Evolutionary conservation across 2,888 invertebrate species (phyloP).

Genomic region (Graphium colonna): DNA sequence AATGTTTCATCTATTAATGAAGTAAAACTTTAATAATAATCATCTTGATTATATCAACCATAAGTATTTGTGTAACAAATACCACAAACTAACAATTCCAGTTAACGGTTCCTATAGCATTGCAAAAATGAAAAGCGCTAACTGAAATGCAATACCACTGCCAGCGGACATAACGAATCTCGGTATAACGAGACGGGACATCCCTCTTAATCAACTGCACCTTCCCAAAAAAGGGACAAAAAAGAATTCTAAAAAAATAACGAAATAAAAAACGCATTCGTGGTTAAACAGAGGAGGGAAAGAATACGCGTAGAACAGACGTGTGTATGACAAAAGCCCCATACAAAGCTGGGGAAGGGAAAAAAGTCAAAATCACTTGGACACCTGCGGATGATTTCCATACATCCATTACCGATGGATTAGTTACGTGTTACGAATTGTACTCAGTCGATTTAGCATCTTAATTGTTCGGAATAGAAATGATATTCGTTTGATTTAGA

Average conservation of each 20-base stretch:
- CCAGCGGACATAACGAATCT: too few relatives aligned
- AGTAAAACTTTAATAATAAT: too few relatives aligned
- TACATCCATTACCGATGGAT: slow-evolving; percentile 67
- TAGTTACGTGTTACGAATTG: slow-evolving; percentile 40
- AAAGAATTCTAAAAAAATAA: too few relatives aligned
- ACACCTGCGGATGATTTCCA: slow-evolving; percentile 74
- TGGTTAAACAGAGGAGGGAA: slow-evolving; percentile 12
- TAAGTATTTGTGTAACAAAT: too few relatives aligned
- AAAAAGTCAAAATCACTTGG: slow-evolving; percentile 64
- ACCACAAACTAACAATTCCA: too few relatives aligned
- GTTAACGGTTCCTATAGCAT: too few relatives aligned
- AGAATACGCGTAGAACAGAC: slow-evolving; percentile 11
- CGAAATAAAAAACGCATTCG: slow-evolving; percentile 1
- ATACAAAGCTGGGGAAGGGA: slow-evolving; percentile 40
- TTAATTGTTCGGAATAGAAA: neutral
- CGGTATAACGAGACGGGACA: neutral
- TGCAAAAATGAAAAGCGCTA: too few relatives aligned
- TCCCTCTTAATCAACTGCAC: neutral
- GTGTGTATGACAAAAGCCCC: slow-evolving; percentile 22
- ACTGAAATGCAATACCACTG: too few relatives aligned
- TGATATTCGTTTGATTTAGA: neutral
- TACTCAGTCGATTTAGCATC: slow-evolving; percentile 5
- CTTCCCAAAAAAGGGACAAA: neutral
- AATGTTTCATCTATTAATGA: too few relatives aligned
- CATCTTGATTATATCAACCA: too few relatives aligned